Conservation (phyloP, 2,797 vertebrate genomes). For the Zenarchopterus dispar region DNA sequence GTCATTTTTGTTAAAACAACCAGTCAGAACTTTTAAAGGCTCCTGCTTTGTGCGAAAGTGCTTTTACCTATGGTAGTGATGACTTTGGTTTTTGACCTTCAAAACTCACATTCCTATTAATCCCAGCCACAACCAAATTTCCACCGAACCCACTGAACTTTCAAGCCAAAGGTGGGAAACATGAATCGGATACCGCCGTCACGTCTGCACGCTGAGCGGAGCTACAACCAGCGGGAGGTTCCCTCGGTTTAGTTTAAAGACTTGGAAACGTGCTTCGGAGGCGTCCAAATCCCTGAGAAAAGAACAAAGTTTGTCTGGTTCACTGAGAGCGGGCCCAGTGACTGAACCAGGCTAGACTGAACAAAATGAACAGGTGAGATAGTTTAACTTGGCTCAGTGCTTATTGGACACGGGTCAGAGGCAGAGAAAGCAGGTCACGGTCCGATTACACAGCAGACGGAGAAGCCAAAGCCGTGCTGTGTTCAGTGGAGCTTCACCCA, state of each 20-base stretch:
- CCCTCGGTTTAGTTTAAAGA: no score
- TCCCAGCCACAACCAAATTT: not conserved
- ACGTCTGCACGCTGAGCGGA: not conserved
- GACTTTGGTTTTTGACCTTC: no score
- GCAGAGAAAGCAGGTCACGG: conserved; percentile 63
- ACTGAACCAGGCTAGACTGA: conserved; percentile 33
- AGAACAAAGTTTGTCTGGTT: conserved; percentile 5
- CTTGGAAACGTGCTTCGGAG: not conserved
- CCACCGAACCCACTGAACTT: not conserved
- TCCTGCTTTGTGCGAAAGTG: conserved; percentile 18
- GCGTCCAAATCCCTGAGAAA: no score
- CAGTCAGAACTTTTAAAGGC: conserved; percentile 34
- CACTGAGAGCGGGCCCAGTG: conserved; percentile 3
- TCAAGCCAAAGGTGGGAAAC: not conserved
- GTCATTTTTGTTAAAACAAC: not conserved
- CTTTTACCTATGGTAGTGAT: conserved; percentile 30
- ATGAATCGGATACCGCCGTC: not conserved
- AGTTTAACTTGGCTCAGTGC: conserved; percentile 60
- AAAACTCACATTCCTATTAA: not conserved
- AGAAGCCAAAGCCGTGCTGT: conserved; percentile 59
- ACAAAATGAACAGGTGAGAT: conserved; percentile 65
- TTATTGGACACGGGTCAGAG: conserved; percentile 62
- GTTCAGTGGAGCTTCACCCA: conserved; percentile 52
- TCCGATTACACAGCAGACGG: conserved; percentile 56
- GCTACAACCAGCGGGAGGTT: conserved; percentile 1